Conservation (phyloP, 2,888 invertebrate species). For the Eilema sororculum region DNA sequence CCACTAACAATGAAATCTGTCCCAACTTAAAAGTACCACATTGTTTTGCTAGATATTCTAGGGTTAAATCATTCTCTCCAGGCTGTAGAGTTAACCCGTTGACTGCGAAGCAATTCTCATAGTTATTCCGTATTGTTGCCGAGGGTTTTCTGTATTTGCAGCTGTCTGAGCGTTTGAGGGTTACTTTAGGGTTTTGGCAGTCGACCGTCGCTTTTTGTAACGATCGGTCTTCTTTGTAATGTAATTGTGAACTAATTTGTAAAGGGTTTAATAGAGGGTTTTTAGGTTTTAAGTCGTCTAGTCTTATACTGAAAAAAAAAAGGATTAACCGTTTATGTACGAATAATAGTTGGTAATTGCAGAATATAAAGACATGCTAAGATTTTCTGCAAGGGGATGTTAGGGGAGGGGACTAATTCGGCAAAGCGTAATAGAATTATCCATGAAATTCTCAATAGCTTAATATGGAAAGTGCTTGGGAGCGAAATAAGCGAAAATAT, state of each 20-base stretch:
- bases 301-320: constrained; percentile 79
- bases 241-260: constrained; percentile 90
- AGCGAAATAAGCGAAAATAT: too few relatives aligned
- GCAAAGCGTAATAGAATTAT: too few relatives aligned
- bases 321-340: not conserved
- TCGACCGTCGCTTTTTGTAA: constrained; percentile 92
- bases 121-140: constrained; percentile 89
- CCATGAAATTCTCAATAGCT: too few relatives aligned
- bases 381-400: too few relatives aligned
- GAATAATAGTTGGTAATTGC: not conserved
- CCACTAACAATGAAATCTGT: constrained; percentile 89
- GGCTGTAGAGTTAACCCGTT: constrained; percentile 87
- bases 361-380: not conserved
- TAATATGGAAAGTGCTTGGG: too few relatives aligned
- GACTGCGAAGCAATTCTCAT: constrained; percentile 86
- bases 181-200: constrained; percentile 89
- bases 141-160: constrained; percentile 90
- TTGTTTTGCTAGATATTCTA: constrained; percentile 88
- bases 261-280: constrained; percentile 88
- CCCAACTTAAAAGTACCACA: constrained; percentile 91
- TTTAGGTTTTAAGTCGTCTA: constrained; percentile 88
- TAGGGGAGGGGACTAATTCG: too few relatives aligned
- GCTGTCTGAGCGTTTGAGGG: constrained; percentile 91
- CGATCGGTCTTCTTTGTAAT: constrained; percentile 94
- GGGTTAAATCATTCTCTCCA: constrained; percentile 88